Base-by-base conservation (phyloP, 2,888 invertebrate genomes). In the Troilus luridus region DNA sequence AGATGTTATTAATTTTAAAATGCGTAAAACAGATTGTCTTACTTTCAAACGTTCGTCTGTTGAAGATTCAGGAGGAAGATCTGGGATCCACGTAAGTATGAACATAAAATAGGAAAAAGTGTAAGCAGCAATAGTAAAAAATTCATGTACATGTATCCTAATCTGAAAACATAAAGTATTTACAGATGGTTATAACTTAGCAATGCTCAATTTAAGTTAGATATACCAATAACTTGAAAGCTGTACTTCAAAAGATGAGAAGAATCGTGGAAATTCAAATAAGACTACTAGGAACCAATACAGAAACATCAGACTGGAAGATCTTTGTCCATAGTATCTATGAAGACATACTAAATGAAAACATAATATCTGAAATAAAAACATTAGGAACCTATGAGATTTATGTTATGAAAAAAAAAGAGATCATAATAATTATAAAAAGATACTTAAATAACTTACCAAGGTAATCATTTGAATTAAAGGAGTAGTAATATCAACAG, bases 251-350 rank as follows among this genome's bases (percentile, higher is more conserved):
- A 91, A 58, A 19, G 89, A 96, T 24, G 96, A 96, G 93, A 97
- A 95, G 93, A 97, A 96, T 93, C 97, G 97, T 0, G 97, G 95
- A 91, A 96, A 94, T 3, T 97, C 97, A 88, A 96, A 96, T 58
- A 98, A 56, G 0, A 95, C 95, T 91, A 98, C 94, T 0, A 98
- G 93, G 27, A 98, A 95, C 98, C 99, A 99, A 94, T 98, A 99
- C 92, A 98, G 94, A 94, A 98, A 99, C 92, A 98, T 95, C 90
- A 98, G 95, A 8, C 99, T 99, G 7, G 99, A 99, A 21, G 98
- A 97, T 93, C 97, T 96, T 93, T 98, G 95, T 41, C 99, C 99
- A 67, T 81, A 88, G 27, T 81, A 85, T 77, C 88, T 54, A 88
- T 92, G 92, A 56, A 81, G 62, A 8, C 89, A 17, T 21, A 90